Evolutionary conservation across 2,888 invertebrate species (phyloP).

Genomic region (Caenorhabditis afra): DNA sequence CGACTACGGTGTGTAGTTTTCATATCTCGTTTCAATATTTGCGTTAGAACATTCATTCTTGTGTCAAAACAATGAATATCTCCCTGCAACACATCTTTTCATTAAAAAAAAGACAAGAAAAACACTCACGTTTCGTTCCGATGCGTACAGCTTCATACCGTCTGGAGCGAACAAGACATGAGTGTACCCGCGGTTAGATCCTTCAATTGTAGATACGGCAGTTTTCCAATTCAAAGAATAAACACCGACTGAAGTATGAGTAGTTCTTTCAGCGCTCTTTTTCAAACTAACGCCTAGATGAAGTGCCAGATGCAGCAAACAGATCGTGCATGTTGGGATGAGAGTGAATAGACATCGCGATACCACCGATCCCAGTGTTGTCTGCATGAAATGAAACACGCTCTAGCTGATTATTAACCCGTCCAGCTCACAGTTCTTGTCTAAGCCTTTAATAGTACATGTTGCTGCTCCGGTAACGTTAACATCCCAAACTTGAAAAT

Average conservation of each 20-base stretch:
- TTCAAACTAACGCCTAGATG: neutral
- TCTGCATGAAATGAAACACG: constrained; percentile 13
- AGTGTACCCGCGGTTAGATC: constrained; percentile 41
- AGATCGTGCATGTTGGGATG: constrained; percentile 37
- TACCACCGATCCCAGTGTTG: constrained; percentile 33
- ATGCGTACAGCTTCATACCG: constrained; percentile 43
- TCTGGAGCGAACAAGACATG: constrained; percentile 30
- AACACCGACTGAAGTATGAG: constrained; percentile 13
- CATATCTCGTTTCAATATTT: constrained; percentile 52
- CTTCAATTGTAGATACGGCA: constrained; percentile 35
- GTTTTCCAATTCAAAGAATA: constrained; percentile 40
- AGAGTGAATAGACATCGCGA: constrained; percentile 20
- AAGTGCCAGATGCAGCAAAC: constrained; percentile 44
- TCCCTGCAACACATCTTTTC: constrained; percentile 34
- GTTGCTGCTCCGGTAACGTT: constrained; percentile 14
- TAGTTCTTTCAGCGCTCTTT: neutral
- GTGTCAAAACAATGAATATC: constrained; percentile 58
- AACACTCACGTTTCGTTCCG: constrained; percentile 48
- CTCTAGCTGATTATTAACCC: neutral
- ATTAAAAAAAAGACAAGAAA: too few species aligned
- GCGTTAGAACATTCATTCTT: constrained; percentile 39
- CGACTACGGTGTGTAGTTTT: constrained; percentile 20
- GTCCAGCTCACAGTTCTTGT: constrained; percentile 25
- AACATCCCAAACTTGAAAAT: constrained; percentile 51
- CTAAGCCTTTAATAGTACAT: constrained; percentile 4